These are phyloP conservation scores for Bombyx mori DNA, from an alignment of 1,140 invertebrate genomes.

Conservation along the genomic window DNA sequence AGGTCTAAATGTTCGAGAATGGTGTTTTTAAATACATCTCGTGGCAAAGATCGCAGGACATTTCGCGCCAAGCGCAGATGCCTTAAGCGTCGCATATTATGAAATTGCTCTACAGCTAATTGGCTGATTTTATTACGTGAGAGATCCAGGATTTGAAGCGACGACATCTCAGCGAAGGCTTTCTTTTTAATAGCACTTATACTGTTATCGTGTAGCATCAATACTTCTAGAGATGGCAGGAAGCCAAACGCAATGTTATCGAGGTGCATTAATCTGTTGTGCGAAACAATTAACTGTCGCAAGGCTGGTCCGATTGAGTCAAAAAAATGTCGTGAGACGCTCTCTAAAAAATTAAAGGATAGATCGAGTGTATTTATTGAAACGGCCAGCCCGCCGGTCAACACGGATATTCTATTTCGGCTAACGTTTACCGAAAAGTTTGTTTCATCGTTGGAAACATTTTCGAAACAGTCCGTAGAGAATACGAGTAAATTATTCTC, in stretches of 20 bases:
- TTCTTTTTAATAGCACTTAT: slow-evolving; percentile 72
- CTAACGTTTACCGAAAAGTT: slow-evolving; percentile 78
- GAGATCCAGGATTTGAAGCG: slow-evolving; percentile 37
- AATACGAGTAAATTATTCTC: slow-evolving; percentile 76
- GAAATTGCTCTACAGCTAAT: slow-evolving; percentile 80
- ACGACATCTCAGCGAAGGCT: slow-evolving; percentile 29
- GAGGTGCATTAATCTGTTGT: slow-evolving; percentile 78
- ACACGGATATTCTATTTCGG: slow-evolving; percentile 74
- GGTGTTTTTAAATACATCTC: slow-evolving; percentile 84
- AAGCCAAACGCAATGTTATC: slow-evolving; percentile 78
- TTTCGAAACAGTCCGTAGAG: slow-evolving; percentile 75
- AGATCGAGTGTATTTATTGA: slow-evolving; percentile 77
- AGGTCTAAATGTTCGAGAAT: slow-evolving; percentile 83
- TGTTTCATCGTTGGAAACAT: slow-evolving; percentile 71
- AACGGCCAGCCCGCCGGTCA: slow-evolving; percentile 72
- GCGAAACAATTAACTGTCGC: slow-evolving; percentile 76
- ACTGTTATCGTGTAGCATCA: slow-evolving; percentile 80
- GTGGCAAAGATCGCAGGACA: slow-evolving; percentile 78
- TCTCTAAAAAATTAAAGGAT: slow-evolving; percentile 75
- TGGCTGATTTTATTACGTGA: slow-evolving; percentile 66
- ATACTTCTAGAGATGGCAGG: slow-evolving; percentile 63
- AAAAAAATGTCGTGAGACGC: slow-evolving; percentile 74
- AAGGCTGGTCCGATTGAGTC: slow-evolving; percentile 72
- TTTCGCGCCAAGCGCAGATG: slow-evolving; percentile 81
- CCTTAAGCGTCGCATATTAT: slow-evolving; percentile 79